phyloP scores from a whole-genome alignment of 2,113 vertebrate species.

The Gadus macrocephalus region DNA sequence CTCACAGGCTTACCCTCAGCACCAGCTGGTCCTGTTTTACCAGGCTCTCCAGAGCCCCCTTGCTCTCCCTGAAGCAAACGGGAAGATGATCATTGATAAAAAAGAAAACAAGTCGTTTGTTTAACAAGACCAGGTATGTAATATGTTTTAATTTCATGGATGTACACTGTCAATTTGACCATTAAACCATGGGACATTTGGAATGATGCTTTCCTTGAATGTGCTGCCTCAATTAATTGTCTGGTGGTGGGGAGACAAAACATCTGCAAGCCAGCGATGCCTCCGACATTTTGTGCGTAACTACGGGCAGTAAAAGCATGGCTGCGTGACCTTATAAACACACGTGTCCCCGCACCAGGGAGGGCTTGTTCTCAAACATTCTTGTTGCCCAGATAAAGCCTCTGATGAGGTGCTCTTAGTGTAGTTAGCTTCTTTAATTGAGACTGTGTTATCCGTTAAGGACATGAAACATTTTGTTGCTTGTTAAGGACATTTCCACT shows the following conservation, averaged over 20 bases:
- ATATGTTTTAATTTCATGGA: not conserved
- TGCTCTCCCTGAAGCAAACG: constrained; percentile 77
- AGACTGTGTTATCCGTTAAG: constrained; percentile 32
- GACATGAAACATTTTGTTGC: no score
- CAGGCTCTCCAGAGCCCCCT: constrained; percentile 78
- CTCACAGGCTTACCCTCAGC: constrained; percentile 99
- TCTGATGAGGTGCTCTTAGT: constrained; percentile 19
- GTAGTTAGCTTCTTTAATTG: constrained; percentile 13
- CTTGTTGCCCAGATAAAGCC: constrained; percentile 19
- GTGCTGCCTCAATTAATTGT: constrained; percentile 12
- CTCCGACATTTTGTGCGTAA: constrained; percentile 40
- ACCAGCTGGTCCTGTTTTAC: constrained; percentile 87
- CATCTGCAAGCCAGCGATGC: constrained; percentile 47
- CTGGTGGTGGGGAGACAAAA: constrained; percentile 23
- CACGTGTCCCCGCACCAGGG: constrained; percentile 35
- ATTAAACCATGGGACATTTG: no score
- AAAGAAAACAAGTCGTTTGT: not conserved
- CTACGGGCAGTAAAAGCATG: constrained; percentile 46
- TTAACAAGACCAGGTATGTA: constrained; percentile 8
- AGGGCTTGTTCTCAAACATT: constrained; percentile 20
- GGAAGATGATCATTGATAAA: not conserved
- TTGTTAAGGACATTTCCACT: no score
- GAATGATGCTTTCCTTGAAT: constrained; percentile 14
- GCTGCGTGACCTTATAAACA: constrained; percentile 59
- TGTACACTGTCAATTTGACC: no score